Conservation (phyloP, 2,113 vertebrate species). For the Ammodramus savannarum region DNA sequence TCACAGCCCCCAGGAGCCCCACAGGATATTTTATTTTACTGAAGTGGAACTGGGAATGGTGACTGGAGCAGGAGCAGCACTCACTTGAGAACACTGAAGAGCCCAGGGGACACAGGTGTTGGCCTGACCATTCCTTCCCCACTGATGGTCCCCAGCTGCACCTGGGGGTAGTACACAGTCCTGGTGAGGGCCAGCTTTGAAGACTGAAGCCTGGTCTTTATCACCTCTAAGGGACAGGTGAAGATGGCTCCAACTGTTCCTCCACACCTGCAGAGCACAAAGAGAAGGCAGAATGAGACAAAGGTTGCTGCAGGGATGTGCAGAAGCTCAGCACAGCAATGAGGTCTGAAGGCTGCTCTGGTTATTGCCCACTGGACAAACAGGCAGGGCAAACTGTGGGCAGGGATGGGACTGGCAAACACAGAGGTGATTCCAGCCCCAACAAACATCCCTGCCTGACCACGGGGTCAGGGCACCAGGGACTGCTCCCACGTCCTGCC, state of each 20-base stretch:
- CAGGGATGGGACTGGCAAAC: neutral
- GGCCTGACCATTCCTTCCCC: conserved; percentile 89
- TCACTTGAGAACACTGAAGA: conserved; percentile 91
- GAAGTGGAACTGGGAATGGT: rapidly evolving
- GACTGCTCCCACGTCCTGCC: neutral
- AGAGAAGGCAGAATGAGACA: neutral
- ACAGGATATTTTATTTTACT: neutral
- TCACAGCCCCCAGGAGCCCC: neutral
- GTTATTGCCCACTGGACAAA: rapidly evolving
- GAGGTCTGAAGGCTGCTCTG: neutral
- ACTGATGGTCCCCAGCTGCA: conserved; percentile 89
- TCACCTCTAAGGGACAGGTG: conserved; percentile 92
- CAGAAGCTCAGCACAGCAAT: neutral
- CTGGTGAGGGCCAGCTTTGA: conserved; percentile 84
- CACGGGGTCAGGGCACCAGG: neutral
- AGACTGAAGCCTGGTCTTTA: conserved; percentile 93
- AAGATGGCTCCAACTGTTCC: conserved; percentile 94
- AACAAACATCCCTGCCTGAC: neutral
- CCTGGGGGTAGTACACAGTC: conserved; percentile 86
- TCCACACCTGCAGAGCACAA: conserved; percentile 81
- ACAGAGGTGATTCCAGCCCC: neutral
- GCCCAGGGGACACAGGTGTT: conserved; percentile 82
- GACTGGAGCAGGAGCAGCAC: conserved; percentile 1
- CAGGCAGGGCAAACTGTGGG: neutral
- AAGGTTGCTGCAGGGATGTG: neutral